Base-by-base conservation (phyloP, 2,797 vertebrate genomes). In the Neosilurus hyrtlii region DNA sequence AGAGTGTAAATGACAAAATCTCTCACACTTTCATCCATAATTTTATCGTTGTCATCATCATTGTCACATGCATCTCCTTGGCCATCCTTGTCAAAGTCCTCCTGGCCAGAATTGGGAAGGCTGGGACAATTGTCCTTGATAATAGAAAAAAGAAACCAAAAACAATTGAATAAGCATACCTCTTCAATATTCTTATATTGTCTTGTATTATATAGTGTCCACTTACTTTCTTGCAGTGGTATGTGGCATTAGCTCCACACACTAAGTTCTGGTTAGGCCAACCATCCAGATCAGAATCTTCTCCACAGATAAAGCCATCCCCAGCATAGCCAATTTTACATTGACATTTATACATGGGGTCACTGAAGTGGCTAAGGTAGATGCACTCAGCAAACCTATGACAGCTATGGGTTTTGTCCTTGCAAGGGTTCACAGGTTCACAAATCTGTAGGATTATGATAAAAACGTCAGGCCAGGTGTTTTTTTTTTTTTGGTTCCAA, bases 201-300 rank as follows among this genome's bases (percentile, higher is more conserved):
- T 20, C 16, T 30, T 26, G 3, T 65, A 24, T 57, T 0, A n/a
- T 68, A 11, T 79, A 52, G 51, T 81, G 12, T 37, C 20, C 67
- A 49, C 9, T 9, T 94, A 99, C 98, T 96, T 97, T 97, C 84
- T 95, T 91, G 87, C 98, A 99, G 87, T 99, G 97, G 84, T 97
- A 96, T 1, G 96, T 97, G 82, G 96, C 94, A 2, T 98, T 99
- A 89, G 96, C 94, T 65, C 94, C 94, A 80, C 98, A 99, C 87
- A 96, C 95, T 68, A 99, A 94, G 89, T 96, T 97, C 68, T 95
- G 94, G 91, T 99, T 99, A 84, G 98, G 98, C 98, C 98, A 99
- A n/a, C 98, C 98, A 37, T 99, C 98, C 92, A 99, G 92, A 90
- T 99, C 98, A 0, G 97, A 97, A 91, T 99, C 98, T 88, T 99